phyloP scores from a whole-genome alignment of 2,797 vertebrate species.

The Gymnoscopelus microlampas region DNA sequence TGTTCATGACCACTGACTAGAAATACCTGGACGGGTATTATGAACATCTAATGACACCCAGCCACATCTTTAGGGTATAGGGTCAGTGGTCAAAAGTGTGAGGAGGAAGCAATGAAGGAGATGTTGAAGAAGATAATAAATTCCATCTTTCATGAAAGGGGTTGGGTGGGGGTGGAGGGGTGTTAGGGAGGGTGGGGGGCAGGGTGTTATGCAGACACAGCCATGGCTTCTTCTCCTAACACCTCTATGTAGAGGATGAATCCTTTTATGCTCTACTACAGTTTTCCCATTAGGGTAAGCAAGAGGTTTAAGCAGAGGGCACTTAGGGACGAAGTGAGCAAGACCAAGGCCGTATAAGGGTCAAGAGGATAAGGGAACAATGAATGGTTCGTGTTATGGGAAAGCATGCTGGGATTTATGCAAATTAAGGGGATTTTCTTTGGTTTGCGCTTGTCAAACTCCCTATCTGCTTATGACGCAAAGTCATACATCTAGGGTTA shows the following conservation, averaged over 20 bases:
- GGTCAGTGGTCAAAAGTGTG: too few relatives aligned
- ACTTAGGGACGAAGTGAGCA: not conserved
- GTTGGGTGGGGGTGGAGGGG: conserved; percentile 14
- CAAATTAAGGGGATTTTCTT: conserved; percentile 23
- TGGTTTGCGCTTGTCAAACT: conserved; percentile 25
- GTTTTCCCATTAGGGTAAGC: not conserved
- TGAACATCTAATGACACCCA: not conserved
- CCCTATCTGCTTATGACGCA: conserved; percentile 21
- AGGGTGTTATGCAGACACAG: conserved; percentile 12
- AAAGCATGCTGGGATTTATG: conserved; percentile 39
- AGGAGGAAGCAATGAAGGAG: conserved; percentile 7
- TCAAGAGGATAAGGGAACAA: conserved; percentile 15
- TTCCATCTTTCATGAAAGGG: not conserved
- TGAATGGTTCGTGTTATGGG: not conserved
- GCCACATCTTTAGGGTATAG: conserved; percentile 2
- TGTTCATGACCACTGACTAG: not conserved
- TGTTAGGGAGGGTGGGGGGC: conserved; percentile 3
- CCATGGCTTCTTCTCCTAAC: conserved; percentile 3
- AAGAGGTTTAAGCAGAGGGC: not conserved
- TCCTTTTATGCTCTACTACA: not conserved
- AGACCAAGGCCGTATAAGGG: conserved; percentile 1
- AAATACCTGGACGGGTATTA: not conserved
- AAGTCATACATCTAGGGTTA: conserved; percentile 18
- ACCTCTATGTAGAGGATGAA: not conserved
- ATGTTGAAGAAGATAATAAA: not conserved